phyloP scores from a whole-genome alignment of 2,797 vertebrate genomes.

The Orientallactaga sibirica region DNA sequence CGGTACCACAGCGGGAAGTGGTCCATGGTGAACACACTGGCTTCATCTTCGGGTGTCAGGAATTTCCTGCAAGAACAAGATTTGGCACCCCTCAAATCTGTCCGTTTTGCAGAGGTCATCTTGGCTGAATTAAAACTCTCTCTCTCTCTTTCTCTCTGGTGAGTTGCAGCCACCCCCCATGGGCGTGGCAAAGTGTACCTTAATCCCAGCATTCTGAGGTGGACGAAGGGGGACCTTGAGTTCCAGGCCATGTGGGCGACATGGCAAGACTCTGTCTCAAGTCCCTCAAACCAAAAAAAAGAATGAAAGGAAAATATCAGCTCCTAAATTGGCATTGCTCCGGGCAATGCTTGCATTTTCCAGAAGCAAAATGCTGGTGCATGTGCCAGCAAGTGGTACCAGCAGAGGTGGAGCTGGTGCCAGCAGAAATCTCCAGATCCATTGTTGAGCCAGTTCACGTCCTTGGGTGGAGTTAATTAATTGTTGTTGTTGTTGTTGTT shows the following conservation, averaged over 20 bases:
- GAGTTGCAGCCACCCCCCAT: neutral
- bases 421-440: neutral
- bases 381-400: no score
- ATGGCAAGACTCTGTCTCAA: neutral
- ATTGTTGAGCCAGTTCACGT: neutral
- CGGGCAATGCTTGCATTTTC: neutral
- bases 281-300: neutral
- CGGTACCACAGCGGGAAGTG: constrained; percentile 98
- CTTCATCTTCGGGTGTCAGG: constrained; percentile 92
- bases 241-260: neutral
- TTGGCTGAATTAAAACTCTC: neutral
- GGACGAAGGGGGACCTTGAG: neutral
- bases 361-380: neutral
- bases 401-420: neutral
- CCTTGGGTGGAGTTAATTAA: neutral
- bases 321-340: neutral
- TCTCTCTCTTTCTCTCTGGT: no score
- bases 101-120: neutral
- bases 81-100: neutral
- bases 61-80: constrained; percentile 91
- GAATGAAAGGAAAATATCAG: neutral
- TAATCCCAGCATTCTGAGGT: neutral
- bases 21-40: constrained; percentile 96
- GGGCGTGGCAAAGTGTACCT: no score
- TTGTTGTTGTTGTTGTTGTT: no score